Evolutionary conservation across 2,888 invertebrate species (phyloP).

Genomic region (Dermolepida albohirtum): DNA sequence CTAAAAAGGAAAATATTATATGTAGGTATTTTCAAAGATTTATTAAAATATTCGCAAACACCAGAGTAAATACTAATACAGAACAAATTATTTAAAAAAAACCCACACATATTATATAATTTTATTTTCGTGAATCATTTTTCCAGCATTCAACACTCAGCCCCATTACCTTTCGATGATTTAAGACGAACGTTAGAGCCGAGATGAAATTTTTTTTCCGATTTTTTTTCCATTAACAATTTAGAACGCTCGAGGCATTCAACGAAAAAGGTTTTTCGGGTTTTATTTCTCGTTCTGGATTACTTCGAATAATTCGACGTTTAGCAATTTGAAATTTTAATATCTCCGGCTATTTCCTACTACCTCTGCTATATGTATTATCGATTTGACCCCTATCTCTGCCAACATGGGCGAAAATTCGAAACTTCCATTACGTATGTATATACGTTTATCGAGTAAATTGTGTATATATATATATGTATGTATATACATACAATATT

Average conservation of each 20-base stretch:
- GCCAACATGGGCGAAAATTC: slow-evolving; percentile 1
- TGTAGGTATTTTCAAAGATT: no score
- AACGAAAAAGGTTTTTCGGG: slow-evolving; percentile 10
- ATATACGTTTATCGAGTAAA: neutral
- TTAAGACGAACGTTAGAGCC: neutral
- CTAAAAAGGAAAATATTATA: no score
- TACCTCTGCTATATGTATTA: slow-evolving; percentile 13
- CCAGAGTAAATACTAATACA: no score
- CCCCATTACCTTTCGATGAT: no score
- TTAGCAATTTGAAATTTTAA: slow-evolving; percentile 32
- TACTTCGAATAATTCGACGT: slow-evolving; percentile 8
- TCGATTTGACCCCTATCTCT: slow-evolving; percentile 26
- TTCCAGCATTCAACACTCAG: no score
- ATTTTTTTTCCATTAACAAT: slow-evolving; percentile 31
- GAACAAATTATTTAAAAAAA: no score
- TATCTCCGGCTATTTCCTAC: slow-evolving; percentile 19
- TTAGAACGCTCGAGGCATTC: slow-evolving; percentile 29
- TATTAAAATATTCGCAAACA: no score
- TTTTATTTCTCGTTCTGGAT: slow-evolving; percentile 9
- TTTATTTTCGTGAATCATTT: no score
- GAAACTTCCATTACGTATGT: neutral
- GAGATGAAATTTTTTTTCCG: slow-evolving; percentile 15
- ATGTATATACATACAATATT: neutral
- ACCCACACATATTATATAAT: no score
- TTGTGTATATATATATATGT: neutral